These are phyloP conservation scores for Subacronicta megacephala DNA, from an alignment of 2,888 invertebrate genomes.

Conservation along the genomic window DNA sequence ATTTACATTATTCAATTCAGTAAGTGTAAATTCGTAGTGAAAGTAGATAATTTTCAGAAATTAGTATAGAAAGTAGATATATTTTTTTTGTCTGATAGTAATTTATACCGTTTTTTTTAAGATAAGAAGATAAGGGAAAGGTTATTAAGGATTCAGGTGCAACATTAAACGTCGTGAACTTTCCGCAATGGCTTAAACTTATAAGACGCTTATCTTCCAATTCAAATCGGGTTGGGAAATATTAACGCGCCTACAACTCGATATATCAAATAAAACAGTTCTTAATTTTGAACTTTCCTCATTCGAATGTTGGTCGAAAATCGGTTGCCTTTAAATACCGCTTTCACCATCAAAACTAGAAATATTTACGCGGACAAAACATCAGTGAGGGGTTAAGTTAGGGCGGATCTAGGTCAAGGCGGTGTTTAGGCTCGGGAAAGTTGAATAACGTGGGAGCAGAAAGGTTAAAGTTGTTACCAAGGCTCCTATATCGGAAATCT, in stretches of 20 bases:
- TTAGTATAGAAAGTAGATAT: too few relatives aligned
- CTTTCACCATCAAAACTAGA: slow-evolving; percentile 35
- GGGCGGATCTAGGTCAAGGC: slow-evolving; percentile 75
- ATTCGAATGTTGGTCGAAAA: slow-evolving; percentile 43
- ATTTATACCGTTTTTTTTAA: too few relatives aligned
- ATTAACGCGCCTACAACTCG: slow-evolving; percentile 24
- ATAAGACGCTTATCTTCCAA: slow-evolving; percentile 55
- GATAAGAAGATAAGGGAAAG: too few relatives aligned
- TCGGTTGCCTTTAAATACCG: slow-evolving; percentile 22
- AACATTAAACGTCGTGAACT: slow-evolving; percentile 12
- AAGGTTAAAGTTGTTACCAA: slow-evolving; percentile 56
- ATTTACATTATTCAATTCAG: too few relatives aligned
- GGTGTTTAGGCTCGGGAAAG: slow-evolving; percentile 61
- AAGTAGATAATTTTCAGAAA: too few relatives aligned
- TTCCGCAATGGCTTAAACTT: slow-evolving; percentile 37
- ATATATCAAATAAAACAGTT: slow-evolving; percentile 26
- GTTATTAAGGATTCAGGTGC: background rate
- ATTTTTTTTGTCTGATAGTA: too few relatives aligned
- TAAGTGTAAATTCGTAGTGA: too few relatives aligned
- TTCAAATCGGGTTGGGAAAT: slow-evolving; percentile 46
- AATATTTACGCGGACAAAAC: slow-evolving; percentile 58
- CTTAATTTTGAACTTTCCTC: slow-evolving; percentile 26
- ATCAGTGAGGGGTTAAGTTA: slow-evolving; percentile 64
- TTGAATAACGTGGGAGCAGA: slow-evolving; percentile 56
- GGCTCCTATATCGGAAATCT: slow-evolving; percentile 43